Conservation (phyloP, 2,797 vertebrate genomes). For the Poeciliopsis turneri region DNA sequence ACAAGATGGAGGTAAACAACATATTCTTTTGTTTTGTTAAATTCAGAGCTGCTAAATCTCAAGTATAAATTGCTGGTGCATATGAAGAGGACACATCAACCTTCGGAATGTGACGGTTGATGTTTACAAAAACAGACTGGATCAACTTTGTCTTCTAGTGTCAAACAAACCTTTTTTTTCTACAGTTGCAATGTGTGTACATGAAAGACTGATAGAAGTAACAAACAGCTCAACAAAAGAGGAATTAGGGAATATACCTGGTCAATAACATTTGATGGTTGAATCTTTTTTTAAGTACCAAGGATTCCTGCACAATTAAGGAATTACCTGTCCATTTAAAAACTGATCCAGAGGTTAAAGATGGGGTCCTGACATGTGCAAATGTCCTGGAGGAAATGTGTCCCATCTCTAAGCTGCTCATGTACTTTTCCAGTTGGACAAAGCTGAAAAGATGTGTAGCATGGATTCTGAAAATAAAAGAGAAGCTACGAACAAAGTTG, state of each 20-base stretch:
- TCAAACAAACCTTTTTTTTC: background rate
- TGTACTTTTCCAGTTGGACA: no score
- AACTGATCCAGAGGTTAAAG: no score
- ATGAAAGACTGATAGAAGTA: background rate
- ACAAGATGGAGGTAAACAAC: background rate
- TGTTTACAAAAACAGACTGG: background rate
- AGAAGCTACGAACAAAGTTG: no score
- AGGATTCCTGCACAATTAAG: background rate
- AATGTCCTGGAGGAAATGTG: no score
- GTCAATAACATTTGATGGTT: background rate
- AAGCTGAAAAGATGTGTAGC: no score
- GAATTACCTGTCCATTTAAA: no score
- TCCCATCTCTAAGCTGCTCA: no score
- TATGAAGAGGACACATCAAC: background rate
- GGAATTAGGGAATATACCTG: background rate
- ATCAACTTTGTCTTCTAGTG: background rate
- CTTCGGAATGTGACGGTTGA: background rate
- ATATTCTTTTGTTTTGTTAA: no score
- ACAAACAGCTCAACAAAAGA: background rate
- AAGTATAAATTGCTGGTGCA: background rate
- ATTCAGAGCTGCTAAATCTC: background rate
- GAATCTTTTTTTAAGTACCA: background rate
- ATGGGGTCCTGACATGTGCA: no score
- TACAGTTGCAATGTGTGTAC: background rate
- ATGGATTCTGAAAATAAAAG: no score